A percentile compares a stretch with the other conserved stretches of the same genome.
These are phyloP conservation scores for Eueremaeus valkanovi DNA, from an alignment of 2,888 invertebrate genomes.

Conservation along the genomic window DNA sequence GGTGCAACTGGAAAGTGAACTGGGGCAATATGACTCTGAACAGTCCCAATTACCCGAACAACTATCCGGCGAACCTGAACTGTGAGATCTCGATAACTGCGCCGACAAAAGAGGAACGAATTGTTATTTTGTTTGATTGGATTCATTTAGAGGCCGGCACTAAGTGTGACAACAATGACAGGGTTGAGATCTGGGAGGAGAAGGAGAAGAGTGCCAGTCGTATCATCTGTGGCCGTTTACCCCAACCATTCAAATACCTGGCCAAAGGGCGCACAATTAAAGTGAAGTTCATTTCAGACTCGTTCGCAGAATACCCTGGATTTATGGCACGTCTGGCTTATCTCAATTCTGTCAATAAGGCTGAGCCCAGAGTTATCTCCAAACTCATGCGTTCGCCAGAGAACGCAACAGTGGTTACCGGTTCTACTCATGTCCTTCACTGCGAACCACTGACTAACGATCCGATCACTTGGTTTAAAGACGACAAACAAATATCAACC, in stretches of 20 bases:
- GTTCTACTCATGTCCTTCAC: conserved; percentile 45
- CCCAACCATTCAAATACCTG: conserved; percentile 38
- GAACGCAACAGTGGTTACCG: conserved; percentile 45
- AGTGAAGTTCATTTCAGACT: conserved; percentile 39
- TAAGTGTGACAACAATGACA: conserved; percentile 41
- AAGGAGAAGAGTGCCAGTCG: conserved; percentile 30
- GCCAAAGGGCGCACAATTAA: conserved; percentile 11
- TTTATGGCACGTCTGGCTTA: conserved; percentile 28
- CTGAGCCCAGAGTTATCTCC: not conserved
- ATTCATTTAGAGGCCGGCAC: conserved; percentile 46
- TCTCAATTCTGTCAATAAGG: not conserved
- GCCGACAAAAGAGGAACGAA: conserved; percentile 42
- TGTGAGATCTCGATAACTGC: conserved; percentile 46
- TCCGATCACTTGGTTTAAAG: conserved; percentile 41
- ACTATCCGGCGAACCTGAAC: conserved; percentile 45
- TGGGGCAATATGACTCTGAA: conserved; percentile 45
- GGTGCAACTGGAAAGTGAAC: conserved; percentile 46
- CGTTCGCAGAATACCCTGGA: conserved; percentile 30
- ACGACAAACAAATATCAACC: conserved; percentile 34
- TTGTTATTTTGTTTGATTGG: conserved; percentile 46
- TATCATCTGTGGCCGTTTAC: conserved; percentile 38
- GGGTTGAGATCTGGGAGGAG: conserved; percentile 42
- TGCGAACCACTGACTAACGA: conserved; percentile 42
- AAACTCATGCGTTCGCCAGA: conserved; percentile 40
- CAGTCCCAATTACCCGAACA: conserved; percentile 47